Evolutionary conservation across 2,797 vertebrate genomes (phyloP).

Genomic region (Calcarius lapponicus): DNA sequence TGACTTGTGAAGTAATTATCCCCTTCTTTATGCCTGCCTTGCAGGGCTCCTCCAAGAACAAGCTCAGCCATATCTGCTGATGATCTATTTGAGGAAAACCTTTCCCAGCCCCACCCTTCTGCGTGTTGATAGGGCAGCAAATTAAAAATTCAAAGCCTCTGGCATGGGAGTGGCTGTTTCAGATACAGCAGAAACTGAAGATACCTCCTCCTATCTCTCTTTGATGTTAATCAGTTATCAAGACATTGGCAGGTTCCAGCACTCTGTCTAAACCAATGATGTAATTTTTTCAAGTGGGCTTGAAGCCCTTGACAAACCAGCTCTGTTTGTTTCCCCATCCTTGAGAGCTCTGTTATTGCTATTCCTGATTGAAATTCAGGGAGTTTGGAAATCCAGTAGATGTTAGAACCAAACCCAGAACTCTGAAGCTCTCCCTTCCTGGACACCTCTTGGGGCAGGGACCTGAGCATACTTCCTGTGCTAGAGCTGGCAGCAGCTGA

Average conservation of each 20-base stretch:
- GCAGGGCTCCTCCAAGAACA: neutral
- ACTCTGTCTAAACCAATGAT: neutral
- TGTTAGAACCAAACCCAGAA: neutral
- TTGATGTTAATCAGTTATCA: slow-evolving; percentile 28
- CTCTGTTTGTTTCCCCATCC: neutral
- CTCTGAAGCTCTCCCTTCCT: neutral
- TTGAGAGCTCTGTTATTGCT: neutral
- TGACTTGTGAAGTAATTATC: neutral
- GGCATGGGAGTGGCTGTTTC: neutral
- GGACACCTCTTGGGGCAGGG: neutral
- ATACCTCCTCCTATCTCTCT: neutral
- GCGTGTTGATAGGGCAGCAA: neutral
- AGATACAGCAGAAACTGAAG: slow-evolving; percentile 4
- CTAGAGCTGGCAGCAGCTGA: neutral
- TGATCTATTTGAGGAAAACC: neutral
- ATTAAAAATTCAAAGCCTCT: slow-evolving; percentile 45
- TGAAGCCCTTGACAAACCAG: neutral
- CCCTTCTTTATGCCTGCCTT: slow-evolving; percentile 1
- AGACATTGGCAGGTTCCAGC: neutral
- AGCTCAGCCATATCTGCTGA: slow-evolving; percentile 2
- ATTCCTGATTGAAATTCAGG: neutral
- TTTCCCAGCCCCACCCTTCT: slow-evolving; percentile 19
- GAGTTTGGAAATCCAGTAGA: neutral
- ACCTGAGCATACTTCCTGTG: neutral
- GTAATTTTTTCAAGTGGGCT: neutral